Conservation (phyloP, 2,113 vertebrate species). For the Dicaeum eximium region DNA sequence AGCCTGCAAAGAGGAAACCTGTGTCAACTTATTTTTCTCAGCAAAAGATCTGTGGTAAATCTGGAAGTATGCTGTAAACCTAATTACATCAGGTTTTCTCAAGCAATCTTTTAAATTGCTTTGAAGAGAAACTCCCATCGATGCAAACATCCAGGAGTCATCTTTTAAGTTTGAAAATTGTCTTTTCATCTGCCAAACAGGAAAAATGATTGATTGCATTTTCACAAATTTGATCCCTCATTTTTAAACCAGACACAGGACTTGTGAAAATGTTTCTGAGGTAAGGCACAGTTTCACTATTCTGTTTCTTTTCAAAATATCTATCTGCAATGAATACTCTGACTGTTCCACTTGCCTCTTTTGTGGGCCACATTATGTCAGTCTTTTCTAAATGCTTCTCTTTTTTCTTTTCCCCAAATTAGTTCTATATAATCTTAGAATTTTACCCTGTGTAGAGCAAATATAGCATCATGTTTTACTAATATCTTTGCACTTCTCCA, state of each 20-base stretch:
- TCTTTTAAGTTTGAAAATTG: neutral
- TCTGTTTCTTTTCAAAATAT: neutral
- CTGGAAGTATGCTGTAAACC: neutral
- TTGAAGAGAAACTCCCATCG: neutral
- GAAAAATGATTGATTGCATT: neutral
- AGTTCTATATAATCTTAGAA: neutral
- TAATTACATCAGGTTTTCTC: neutral
- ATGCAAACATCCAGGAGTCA: neutral
- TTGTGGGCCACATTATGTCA: neutral
- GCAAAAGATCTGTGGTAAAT: neutral
- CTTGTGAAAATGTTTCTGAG: neutral
- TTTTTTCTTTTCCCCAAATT: neutral
- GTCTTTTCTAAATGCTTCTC: neutral
- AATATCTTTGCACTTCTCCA: neutral
- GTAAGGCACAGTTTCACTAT: neutral
- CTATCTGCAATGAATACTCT: neutral
- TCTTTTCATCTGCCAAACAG: neutral
- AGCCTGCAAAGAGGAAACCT: neutral
- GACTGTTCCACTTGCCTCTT: neutral
- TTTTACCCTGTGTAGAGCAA: neutral
- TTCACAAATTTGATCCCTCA: neutral
- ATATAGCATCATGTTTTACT: neutral
- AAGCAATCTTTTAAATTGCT: neutral
- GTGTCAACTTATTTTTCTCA: neutral
- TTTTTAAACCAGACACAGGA: neutral